Base-by-base conservation (phyloP, 1,140 invertebrate genomes). In the Zophobas atratus region DNA sequence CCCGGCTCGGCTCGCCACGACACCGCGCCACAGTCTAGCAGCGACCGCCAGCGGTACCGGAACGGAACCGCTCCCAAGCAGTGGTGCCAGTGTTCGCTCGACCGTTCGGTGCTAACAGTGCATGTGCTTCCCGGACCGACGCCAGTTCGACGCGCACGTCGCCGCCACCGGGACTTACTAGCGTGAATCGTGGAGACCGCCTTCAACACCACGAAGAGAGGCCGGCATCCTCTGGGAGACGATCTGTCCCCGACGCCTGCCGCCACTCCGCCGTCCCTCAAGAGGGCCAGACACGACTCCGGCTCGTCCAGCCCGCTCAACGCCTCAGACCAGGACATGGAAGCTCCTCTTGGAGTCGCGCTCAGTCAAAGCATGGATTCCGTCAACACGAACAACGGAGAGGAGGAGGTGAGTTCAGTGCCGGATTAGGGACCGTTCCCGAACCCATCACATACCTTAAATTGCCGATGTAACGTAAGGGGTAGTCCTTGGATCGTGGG, bases 341-440 rank as follows among this genome's bases (percentile, higher is more conserved):
- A 86, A 85, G 88, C 88, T 86, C 89, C 86, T 84, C 89, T 91
- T 85, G 88, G 91, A 82, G 90, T 90, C 80, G 90, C 91, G 82
- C 88, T 93, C 77, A 92, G 91, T 80, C 95, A 97, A 89, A 96
- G 94, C 89, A 96, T 96, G 94, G 95, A 97, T 90, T 96, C 95
- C 83, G 95, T 97, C 86, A 96, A 96, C 89, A 96, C 95, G 80
- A 94, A 93, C 84, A 94, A 94, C 85, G 94, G 94, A 87, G 95
- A 96, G 90, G 95, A 96, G 91, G 95, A 96, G 94, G 95, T 96
- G 86, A 89, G 92, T 90, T 6, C 20, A 20, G 4, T 38, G 35
- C 35, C 20, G 20, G 20, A 20, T 20, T 20, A 20, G 20, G 20
- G 20, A 20, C 20, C 20, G 20, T 20, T 20, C 20, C 20, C 20